Evolutionary conservation across 2,113 vertebrate genomes (phyloP).

Genomic region (Chelonoidis abingdonii): DNA sequence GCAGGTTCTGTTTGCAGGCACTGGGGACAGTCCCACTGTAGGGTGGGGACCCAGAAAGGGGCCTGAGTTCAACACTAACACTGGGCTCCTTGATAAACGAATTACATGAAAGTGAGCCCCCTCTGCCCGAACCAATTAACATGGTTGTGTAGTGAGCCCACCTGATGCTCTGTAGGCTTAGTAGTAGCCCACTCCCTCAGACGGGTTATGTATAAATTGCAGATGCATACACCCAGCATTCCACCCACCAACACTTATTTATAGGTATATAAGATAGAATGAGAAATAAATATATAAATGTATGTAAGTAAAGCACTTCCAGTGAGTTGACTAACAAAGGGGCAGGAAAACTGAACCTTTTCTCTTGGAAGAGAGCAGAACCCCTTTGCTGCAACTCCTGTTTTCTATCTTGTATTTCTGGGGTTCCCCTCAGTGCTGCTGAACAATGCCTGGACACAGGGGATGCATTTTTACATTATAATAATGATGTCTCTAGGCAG

Average conservation of each 20-base stretch:
- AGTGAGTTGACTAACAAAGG: slow-evolving; percentile 29
- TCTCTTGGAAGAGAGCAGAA: background rate
- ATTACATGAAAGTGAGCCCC: background rate
- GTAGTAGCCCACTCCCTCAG: slow-evolving; percentile 21
- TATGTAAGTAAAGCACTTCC: slow-evolving; percentile 31
- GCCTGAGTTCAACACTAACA: background rate
- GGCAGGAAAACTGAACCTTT: background rate
- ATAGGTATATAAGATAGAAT: background rate
- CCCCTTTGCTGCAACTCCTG: background rate
- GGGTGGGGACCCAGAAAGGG: background rate
- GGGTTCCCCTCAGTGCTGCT: slow-evolving; percentile 15
- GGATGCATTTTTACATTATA: slow-evolving; percentile 62
- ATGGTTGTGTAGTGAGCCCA: background rate
- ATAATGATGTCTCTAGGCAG: slow-evolving; percentile 65
- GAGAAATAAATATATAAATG: slow-evolving; percentile 9
- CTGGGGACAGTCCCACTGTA: background rate
- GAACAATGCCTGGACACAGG: background rate
- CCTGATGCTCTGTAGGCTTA: background rate
- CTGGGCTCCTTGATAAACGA: background rate
- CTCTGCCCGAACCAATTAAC: background rate
- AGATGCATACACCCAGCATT: background rate
- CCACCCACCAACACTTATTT: slow-evolving; percentile 17
- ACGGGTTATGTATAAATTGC: background rate
- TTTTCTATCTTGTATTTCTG: slow-evolving; percentile 52
- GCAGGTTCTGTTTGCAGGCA: background rate